phyloP scores from a whole-genome alignment of 2,888 invertebrate species.

The Listrodromus nycthemerus region DNA sequence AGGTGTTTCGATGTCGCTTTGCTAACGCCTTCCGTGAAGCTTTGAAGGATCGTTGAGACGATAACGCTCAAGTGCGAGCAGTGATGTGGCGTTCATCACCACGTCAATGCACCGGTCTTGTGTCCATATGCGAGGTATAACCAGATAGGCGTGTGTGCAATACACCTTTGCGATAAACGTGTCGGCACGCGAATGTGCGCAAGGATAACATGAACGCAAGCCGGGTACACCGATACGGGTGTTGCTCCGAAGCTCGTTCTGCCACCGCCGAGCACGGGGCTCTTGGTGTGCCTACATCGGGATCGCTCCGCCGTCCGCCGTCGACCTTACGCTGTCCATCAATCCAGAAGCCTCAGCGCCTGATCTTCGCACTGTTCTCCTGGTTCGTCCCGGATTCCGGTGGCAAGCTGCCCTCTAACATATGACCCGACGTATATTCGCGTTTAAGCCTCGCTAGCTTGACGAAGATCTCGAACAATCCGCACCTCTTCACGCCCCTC shows the following conservation, averaged over 20 bases:
- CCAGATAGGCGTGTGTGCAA: background rate
- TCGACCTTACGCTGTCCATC: constrained; percentile 56
- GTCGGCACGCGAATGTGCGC: background rate
- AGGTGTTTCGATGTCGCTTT: constrained; percentile 19
- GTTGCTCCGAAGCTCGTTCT: constrained; percentile 44
- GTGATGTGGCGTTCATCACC: constrained; percentile 53
- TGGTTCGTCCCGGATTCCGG: constrained; percentile 7
- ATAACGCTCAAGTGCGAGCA: constrained; percentile 45
- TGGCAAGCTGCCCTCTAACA: constrained; percentile 7
- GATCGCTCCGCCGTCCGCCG: constrained; percentile 45
- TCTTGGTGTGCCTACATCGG: constrained; percentile 13
- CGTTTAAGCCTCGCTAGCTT: background rate
- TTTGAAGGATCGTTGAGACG: constrained; percentile 34
- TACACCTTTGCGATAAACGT: constrained; percentile 16
- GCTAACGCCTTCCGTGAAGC: constrained; percentile 14
- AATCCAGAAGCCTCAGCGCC: constrained; percentile 43
- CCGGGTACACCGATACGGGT: constrained; percentile 54
- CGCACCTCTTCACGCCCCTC: background rate
- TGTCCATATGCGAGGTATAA: constrained; percentile 3
- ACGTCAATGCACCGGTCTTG: constrained; percentile 26
- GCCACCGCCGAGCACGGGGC: background rate
- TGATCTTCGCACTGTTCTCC: constrained; percentile 6
- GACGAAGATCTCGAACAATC: constrained; percentile 11
- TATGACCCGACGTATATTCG: background rate
- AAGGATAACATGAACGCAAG: constrained; percentile 43